Percentiles rank a stretch among this genome's conserved stretches.
phyloP scores from a whole-genome alignment of 2,797 vertebrate genomes.

The Kryptolebias ocellatus region DNA sequence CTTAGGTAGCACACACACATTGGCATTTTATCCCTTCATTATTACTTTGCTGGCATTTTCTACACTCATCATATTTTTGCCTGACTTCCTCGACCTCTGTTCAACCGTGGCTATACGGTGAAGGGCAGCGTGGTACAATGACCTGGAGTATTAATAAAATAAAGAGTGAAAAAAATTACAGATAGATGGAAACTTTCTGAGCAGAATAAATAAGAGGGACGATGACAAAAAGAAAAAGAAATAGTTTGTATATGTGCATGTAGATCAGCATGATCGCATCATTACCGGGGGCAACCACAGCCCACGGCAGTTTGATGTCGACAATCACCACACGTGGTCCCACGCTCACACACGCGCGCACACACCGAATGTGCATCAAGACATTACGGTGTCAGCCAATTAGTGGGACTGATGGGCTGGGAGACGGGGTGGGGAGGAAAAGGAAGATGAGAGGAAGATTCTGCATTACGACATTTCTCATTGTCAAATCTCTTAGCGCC shows the following conservation, averaged over 20 bases:
- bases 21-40: conserved; percentile 39
- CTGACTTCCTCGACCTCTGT: conserved; percentile 18
- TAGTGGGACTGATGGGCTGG: conserved; percentile 47
- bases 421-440: conserved; percentile 15
- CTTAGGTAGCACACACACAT: conserved; percentile 5
- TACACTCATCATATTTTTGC: conserved; percentile 30
- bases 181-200: conserved; percentile 13
- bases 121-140: neutral
- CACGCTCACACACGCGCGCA: neutral
- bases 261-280: conserved; percentile 37
- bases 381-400: conserved; percentile 54
- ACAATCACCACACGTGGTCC: conserved; percentile 40
- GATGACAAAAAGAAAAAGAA: neutral
- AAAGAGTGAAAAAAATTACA: neutral
- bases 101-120: neutral
- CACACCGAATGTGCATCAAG: conserved; percentile 40
- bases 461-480: conserved; percentile 54
- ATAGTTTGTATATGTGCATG: conserved; percentile 1
- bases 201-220: neutral
- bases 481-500: conserved; percentile 58
- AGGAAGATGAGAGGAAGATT: conserved; percentile 36
- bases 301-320: conserved; percentile 53
- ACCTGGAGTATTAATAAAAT: neutral
- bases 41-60: conserved; percentile 49
- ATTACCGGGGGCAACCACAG: conserved; percentile 42